Evolutionary conservation across 2,888 invertebrate genomes (phyloP).

Genomic region (Drosophila picticornis): DNA sequence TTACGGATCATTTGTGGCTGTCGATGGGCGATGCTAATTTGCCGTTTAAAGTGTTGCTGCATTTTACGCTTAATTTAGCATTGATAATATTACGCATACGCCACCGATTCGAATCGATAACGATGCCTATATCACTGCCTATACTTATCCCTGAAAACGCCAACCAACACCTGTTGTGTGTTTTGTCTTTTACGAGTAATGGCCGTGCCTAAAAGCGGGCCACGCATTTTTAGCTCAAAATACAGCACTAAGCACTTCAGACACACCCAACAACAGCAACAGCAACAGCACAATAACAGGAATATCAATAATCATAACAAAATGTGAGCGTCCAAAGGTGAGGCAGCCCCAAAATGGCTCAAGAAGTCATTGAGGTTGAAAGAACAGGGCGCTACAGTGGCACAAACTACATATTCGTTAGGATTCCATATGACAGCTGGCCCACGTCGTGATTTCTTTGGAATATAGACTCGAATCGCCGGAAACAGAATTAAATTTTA

Average conservation of each 20-base stretch:
- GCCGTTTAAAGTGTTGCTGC: constrained; percentile 68
- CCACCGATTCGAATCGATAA: constrained; percentile 44
- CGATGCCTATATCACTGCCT: constrained; percentile 25
- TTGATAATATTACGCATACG: constrained; percentile 66
- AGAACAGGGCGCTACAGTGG: constrained; percentile 21
- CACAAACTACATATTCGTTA: neutral
- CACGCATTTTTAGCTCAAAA: constrained; percentile 55
- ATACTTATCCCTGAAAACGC: constrained; percentile 8
- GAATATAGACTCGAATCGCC: neutral
- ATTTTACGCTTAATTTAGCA: constrained; percentile 78
- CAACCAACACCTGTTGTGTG: constrained; percentile 67
- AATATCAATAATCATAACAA: constrained; percentile 76
- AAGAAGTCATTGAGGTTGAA: constrained; percentile 34
- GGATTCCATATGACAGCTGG: neutral
- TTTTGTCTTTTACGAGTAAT: constrained; percentile 17
- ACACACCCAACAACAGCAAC: constrained; percentile 23
- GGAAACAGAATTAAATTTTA: neutral
- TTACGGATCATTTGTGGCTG: constrained; percentile 78
- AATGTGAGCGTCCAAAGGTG: constrained; percentile 59
- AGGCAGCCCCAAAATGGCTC: constrained; percentile 28
- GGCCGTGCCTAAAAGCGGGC: constrained; percentile 53
- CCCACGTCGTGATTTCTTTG: neutral
- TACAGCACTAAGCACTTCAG: constrained; percentile 57
- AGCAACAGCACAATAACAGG: constrained; percentile 23
- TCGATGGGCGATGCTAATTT: constrained; percentile 48